These are phyloP conservation scores for Arbacia lixula DNA, from an alignment of 53 echinoderm and acorn worm genomes.

Conservation along the genomic window DNA sequence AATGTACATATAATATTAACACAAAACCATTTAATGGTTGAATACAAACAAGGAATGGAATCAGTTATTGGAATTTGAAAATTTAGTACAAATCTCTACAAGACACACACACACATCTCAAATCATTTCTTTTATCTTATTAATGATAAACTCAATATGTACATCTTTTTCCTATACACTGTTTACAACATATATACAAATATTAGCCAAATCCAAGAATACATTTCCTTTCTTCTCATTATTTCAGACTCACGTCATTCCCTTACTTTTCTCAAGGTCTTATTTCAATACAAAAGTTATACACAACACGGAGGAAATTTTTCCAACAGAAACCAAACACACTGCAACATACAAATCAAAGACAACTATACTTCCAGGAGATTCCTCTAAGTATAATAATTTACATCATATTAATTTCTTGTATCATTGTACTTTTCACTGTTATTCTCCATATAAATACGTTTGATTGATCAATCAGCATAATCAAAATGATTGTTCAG, in stretches of 20 bases:
- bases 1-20: neutral
- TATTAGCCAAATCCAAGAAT: neutral
- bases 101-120: constrained; percentile 38
- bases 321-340: neutral
- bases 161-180: neutral
- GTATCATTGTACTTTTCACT: too few species aligned
- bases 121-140: neutral
- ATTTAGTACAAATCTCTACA: constrained; percentile 28
- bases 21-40: constrained; percentile 9
- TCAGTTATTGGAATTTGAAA: neutral
- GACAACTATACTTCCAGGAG: too few species aligned
- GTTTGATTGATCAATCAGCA: too few species aligned
- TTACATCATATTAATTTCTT: too few species aligned
- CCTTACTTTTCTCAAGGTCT: constrained; percentile 26
- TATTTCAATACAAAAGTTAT: constrained; percentile 11
- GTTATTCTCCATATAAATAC: too few species aligned
- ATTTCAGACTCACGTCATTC: constrained; percentile 34
- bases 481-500: too few species aligned
- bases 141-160: constrained; percentile 42
- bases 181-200: constrained; percentile 28
- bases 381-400: too few species aligned
- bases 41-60: constrained; percentile 32
- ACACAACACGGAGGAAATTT: neutral
- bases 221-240: constrained; percentile 4
- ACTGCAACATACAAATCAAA: too few species aligned